Base-by-base conservation (phyloP, 2,888 invertebrate species). In the Himalopsyche japonica region DNA sequence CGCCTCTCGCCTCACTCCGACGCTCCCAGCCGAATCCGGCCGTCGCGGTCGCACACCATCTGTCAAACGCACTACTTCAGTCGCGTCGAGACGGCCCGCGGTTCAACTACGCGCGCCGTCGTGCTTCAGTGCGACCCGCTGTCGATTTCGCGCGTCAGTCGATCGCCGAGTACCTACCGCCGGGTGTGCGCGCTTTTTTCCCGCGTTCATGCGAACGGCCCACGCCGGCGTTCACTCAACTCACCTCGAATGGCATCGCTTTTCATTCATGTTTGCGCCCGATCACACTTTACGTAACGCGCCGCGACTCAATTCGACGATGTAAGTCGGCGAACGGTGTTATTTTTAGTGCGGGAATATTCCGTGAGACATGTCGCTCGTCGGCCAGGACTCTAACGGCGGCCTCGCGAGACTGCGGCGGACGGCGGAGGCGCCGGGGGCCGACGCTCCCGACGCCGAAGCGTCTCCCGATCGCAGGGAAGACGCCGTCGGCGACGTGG, bases 81-180 rank as follows among this genome's bases (percentile, higher is more conserved):
- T 70, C 83, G 82, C 86, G 88, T 87, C 87, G 87, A 87, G 87
- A 88, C 82, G 76, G 84, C 82, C 86, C 85, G 86, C 85, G 82
- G 86, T 87, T 84, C 81, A 77, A 81, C 84, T 76, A 30, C 84
- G 20, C 64, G 79, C 77, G 82, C 82, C 79, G 70, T 48, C 57
- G 24, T 76, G 78, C 80, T 2, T 1, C 27, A 70, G 24, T 20
- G 43, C 15, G 43, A 43, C 43, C 43, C 43, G 43, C 2, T 43
- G 15, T 12, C 15, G 43, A 15, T 43, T 15, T 43, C 43, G 43
- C 43, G 43, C 43, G 43, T 43, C 43, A 43, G 43, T 43, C 43
- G 43, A 3, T 15, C 77, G 82, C 82, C 79, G 70, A 70, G 30
- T 12, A 77, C 76, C 80, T n/a, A n/a, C n/a, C n/a, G n/a, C 12